Conservation (phyloP, 2,113 vertebrate species). For the Caretta caretta region DNA sequence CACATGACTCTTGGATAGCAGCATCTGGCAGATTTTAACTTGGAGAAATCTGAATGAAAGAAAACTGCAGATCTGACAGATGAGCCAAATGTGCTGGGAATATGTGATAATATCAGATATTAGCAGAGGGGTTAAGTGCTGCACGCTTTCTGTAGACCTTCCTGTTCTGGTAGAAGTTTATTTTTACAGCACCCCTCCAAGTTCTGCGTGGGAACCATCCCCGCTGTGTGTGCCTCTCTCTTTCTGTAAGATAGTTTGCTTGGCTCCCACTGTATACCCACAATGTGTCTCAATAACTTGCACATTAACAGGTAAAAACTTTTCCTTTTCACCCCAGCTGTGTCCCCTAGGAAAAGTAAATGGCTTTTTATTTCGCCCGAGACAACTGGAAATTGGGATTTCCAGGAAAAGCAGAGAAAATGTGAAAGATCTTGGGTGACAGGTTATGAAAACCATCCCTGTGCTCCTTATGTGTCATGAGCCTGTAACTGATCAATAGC, state of each 20-base stretch:
- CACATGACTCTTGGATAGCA: neutral
- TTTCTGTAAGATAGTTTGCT: neutral
- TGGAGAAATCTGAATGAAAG: neutral
- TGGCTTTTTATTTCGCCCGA: conserved; percentile 43
- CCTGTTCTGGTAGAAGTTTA: neutral
- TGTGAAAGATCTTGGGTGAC: neutral
- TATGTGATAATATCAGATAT: neutral
- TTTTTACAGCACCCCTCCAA: conserved; percentile 35
- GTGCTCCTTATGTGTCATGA: conserved; percentile 38
- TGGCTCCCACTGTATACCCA: neutral
- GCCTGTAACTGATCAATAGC: conserved; percentile 5
- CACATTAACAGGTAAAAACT: conserved; percentile 23
- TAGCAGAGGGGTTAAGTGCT: neutral
- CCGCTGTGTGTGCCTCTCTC: neutral
- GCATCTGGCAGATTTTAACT: neutral
- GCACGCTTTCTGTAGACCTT: neutral
- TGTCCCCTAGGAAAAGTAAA: conserved; percentile 11
- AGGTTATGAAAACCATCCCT: conserved; percentile 11
- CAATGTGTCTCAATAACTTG: neutral
- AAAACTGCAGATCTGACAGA: neutral
- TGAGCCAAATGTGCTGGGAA: neutral
- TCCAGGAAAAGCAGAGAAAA: conserved; percentile 44
- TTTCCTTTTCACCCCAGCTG: neutral
- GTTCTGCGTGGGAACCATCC: conserved; percentile 17
- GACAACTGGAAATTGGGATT: conserved; percentile 52